phyloP scores from a whole-genome alignment of 1,140 invertebrate species.

The Papilio machaon region DNA sequence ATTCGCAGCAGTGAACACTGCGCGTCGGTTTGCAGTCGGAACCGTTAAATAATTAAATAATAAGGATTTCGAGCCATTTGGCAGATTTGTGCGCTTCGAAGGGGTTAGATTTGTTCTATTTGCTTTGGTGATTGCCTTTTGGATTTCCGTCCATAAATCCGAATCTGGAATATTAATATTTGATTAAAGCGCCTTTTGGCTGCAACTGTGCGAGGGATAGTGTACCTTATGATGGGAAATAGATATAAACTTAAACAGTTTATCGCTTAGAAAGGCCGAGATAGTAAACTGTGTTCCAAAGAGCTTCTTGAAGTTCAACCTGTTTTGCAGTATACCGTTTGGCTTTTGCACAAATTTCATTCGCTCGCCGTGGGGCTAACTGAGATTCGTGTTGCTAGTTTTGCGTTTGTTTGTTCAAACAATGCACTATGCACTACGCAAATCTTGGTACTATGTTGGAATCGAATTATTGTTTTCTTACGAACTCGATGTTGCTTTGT shows the following conservation, averaged over 20 bases:
- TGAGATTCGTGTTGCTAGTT: conserved; percentile 28
- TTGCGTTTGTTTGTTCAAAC: conserved; percentile 35
- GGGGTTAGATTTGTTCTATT: conserved; percentile 37
- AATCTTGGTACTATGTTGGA: conserved; percentile 26
- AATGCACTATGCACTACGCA: conserved; percentile 32
- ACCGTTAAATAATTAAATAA: conserved; percentile 39
- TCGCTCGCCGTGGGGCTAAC: conserved; percentile 35
- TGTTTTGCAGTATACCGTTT: conserved; percentile 29
- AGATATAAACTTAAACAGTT: conserved; percentile 9
- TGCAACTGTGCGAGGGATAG: not conserved
- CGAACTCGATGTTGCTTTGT: conserved; percentile 15
- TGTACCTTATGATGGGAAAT: conserved; percentile 3
- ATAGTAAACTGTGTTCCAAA: conserved; percentile 31
- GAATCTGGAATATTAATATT: conserved; percentile 17
- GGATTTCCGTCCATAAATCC: conserved; percentile 28
- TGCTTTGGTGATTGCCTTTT: conserved; percentile 32
- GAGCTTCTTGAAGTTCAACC: conserved; percentile 34
- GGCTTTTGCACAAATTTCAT: conserved; percentile 36
- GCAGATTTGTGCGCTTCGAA: conserved; percentile 22
- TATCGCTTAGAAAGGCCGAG: conserved; percentile 12
- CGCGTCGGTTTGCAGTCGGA: conserved; percentile 32
- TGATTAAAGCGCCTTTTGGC: conserved; percentile 11
- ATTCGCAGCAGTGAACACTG: conserved; percentile 38
- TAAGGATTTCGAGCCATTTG: conserved; percentile 28
- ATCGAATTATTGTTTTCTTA: conserved; percentile 29